Evolutionary conservation across 2,113 vertebrate species (phyloP).

Genomic region (Pygoscelis antarcticus): DNA sequence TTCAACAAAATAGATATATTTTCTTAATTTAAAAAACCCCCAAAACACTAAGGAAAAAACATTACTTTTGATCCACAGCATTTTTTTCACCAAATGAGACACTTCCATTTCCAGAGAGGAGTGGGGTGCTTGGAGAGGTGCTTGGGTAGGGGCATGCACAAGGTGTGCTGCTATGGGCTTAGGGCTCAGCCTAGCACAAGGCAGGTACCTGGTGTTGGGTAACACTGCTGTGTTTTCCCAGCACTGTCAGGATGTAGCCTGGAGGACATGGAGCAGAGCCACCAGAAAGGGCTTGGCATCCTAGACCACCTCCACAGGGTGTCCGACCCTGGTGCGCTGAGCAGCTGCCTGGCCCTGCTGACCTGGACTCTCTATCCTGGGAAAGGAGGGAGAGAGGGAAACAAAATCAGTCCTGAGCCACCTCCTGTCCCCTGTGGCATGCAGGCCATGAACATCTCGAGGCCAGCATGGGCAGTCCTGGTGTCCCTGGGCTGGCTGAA

Average conservation of each 20-base stretch:
- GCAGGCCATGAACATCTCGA: fast-evolving
- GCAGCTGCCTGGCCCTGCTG: background rate
- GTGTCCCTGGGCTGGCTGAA: background rate
- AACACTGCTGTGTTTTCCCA: background rate
- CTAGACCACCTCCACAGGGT: fast-evolving
- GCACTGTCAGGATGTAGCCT: background rate
- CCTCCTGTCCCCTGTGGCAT: background rate
- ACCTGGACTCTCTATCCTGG: background rate
- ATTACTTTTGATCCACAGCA: background rate
- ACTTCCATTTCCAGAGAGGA: background rate
- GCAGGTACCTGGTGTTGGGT: background rate
- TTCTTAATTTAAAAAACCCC: background rate
- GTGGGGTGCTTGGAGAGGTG: background rate
- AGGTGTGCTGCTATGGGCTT: background rate
- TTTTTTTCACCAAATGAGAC: background rate
- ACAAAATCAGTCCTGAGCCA: background rate
- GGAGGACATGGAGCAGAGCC: background rate
- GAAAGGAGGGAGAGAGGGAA: background rate
- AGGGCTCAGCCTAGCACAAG: background rate
- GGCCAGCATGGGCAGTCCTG: background rate
- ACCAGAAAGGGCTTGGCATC: fast-evolving
- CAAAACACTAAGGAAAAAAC: too few species aligned
- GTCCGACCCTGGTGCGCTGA: fast-evolving
- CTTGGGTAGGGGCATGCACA: background rate
- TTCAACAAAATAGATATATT: background rate